Percentiles rank a stretch among this genome's conserved stretches.
phyloP scores from a whole-genome alignment of 1,140 invertebrate genomes.

The Zophobas morio region DNA sequence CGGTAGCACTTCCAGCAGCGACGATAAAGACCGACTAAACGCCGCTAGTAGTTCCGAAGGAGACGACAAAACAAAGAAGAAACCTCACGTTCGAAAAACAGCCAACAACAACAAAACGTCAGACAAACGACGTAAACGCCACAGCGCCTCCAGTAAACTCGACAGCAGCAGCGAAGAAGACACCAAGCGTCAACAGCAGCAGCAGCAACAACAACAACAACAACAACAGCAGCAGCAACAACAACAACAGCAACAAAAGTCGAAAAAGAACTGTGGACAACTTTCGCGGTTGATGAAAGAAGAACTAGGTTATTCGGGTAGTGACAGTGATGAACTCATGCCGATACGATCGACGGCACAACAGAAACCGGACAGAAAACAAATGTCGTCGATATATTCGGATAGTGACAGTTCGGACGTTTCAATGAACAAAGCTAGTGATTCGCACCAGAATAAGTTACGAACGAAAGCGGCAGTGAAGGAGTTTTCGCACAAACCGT shows the following conservation, averaged over 20 bases:
- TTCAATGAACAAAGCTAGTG: slow-evolving; percentile 71
- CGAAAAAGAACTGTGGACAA: slow-evolving; percentile 70
- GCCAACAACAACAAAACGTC: slow-evolving; percentile 54
- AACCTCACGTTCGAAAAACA: slow-evolving; percentile 63
- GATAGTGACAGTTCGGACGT: slow-evolving; percentile 76
- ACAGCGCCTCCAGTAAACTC: slow-evolving; percentile 66
- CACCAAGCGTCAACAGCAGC: no score
- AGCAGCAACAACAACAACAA: no score
- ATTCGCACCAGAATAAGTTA: slow-evolving; percentile 77
- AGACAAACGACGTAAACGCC: slow-evolving; percentile 57
- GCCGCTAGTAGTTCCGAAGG: slow-evolving; percentile 59
- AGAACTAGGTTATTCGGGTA: slow-evolving; percentile 76
- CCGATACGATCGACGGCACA: slow-evolving; percentile 68
- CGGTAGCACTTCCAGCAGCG: slow-evolving; percentile 77
- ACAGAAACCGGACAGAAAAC: slow-evolving; percentile 64
- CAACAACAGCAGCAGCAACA: no score
- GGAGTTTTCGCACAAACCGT: slow-evolving; percentile 75
- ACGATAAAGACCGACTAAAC: slow-evolving; percentile 67
- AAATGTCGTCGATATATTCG: slow-evolving; percentile 79
- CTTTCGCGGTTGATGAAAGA: slow-evolving; percentile 74
- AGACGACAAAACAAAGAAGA: slow-evolving; percentile 62
- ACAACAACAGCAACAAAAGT: slow-evolving; percentile 60
- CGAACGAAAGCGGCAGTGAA: slow-evolving; percentile 89
- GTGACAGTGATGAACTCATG: slow-evolving; percentile 84
- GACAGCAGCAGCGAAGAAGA: slow-evolving; percentile 73